A percentile compares a stretch with the other conserved stretches of the same genome.
phyloP scores from a whole-genome alignment of 2,888 invertebrate genomes.

The Athalia circularis region DNA sequence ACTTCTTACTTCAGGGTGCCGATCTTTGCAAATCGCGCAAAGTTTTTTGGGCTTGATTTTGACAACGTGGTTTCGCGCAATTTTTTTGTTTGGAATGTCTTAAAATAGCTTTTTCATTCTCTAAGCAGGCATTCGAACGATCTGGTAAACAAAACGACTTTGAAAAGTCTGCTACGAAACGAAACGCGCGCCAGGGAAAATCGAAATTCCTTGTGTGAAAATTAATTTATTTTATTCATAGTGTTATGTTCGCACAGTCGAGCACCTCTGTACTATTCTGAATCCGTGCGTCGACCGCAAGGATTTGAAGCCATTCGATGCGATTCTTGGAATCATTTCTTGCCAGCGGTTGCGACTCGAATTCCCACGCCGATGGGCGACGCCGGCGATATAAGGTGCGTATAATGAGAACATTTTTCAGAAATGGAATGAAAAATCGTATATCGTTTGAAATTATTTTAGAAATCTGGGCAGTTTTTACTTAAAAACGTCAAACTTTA shows the following conservation, averaged over 20 bases:
- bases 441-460: conserved; percentile 11
- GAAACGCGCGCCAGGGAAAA: not conserved
- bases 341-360: conserved; percentile 41
- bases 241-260: conserved; percentile 52
- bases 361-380: conserved; percentile 52
- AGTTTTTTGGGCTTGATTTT: not conserved
- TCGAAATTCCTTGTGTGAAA: not conserved
- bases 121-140: too few species aligned
- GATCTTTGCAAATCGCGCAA: too few species aligned
- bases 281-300: conserved; percentile 46
- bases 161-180: not conserved
- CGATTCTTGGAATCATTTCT: conserved; percentile 49
- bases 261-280: conserved; percentile 50
- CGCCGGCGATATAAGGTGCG: conserved; percentile 45
- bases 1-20: not conserved
- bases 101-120: not conserved
- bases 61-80: not conserved
- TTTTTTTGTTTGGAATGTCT: not conserved
- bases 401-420: not conserved
- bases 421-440: not conserved
- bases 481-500: conserved; percentile 44
- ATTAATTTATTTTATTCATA: not conserved
- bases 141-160: not conserved
- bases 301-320: conserved; percentile 48
- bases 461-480: conserved; percentile 46